These are phyloP conservation scores for Cyprinella venusta DNA, from an alignment of 2,797 vertebrate genomes.

Conservation along the genomic window DNA sequence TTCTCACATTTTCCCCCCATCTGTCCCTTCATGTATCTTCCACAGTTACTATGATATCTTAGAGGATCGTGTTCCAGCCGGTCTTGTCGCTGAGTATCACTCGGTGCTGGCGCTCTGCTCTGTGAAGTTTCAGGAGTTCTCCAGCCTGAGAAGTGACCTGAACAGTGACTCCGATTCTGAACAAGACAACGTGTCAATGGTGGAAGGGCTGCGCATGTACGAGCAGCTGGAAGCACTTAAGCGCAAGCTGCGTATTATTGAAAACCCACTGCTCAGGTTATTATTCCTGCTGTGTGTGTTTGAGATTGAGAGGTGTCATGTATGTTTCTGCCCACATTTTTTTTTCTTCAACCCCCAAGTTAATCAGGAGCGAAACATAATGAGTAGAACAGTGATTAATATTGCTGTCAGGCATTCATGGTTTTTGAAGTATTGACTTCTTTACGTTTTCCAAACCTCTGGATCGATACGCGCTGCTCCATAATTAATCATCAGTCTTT, in stretches of 20 bases:
- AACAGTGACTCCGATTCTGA: slow-evolving; percentile 85
- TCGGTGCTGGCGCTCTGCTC: slow-evolving; percentile 81
- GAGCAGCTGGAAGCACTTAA: slow-evolving; percentile 87
- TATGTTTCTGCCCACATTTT: neutral
- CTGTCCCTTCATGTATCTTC: neutral
- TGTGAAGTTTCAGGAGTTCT: slow-evolving; percentile 83
- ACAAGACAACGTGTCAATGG: slow-evolving; percentile 89
- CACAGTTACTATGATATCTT: slow-evolving; percentile 91
- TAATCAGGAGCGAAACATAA: slow-evolving; percentile 1
- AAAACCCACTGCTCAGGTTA: slow-evolving; percentile 92
- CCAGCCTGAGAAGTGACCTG: slow-evolving; percentile 81
- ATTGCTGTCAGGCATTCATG: slow-evolving; percentile 5
- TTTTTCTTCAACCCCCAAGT: neutral
- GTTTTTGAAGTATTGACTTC: slow-evolving; percentile 23
- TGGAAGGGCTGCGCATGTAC: slow-evolving; percentile 89
- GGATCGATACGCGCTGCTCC: slow-evolving; percentile 12
- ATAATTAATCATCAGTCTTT: slow-evolving; percentile 22
- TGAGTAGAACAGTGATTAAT: slow-evolving; percentile 26
- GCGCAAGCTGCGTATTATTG: slow-evolving; percentile 90
- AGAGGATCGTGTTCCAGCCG: slow-evolving; percentile 89
- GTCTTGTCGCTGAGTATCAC: slow-evolving; percentile 85
- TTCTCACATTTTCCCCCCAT: neutral
- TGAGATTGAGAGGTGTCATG: slow-evolving; percentile 29
- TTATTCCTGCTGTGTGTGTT: slow-evolving; percentile 43
- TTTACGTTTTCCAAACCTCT: slow-evolving; percentile 1